Base-by-base conservation (phyloP, 2,888 invertebrate species). In the Tetragnatha montana region DNA sequence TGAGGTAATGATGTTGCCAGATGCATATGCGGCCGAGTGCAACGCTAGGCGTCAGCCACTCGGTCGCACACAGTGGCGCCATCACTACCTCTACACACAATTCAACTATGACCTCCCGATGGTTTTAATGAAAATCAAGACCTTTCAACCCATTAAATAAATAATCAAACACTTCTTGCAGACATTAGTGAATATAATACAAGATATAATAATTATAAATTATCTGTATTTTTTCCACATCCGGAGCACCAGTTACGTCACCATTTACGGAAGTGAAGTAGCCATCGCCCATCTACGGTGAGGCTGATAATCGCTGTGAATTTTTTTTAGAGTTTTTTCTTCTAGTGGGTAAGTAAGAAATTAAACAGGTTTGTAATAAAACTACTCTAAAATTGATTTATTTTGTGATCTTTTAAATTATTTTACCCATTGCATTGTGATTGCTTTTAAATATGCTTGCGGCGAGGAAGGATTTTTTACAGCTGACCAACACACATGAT, bases 221-320 rank as follows among this genome's bases (percentile, higher is more conserved):
- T 86, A 69, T 69, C 69, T 78, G 78, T 74, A 81, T 81, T 81
- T 87, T 81, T 87, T 87, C 75, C 87, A 87, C 75, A 87, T 87
- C 81, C 81, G 88, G 79, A 80, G 73, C 75, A 69, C 79, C 74
- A 79, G 83, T 88, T 88, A 88, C 82, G 87, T 86, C 85, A 90
- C 90, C 90, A 90, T 90, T 90, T 90, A 90, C 90, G 90, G 90
- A 90, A 90, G 90, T 90, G 90, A 88, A 90, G 90, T 86, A 90
- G 90, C 90, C 90, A 90, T 90, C 90, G 90, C 90, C 90, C 90
- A 90, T 90, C 90, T 87, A 83, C 90, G 86, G 85, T 90, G 90
- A 90, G 83, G 87, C 76, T 83, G 89, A 89, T 89, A 74, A 89
- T 89, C 89, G 89, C 71, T 85, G 81, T 85, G 81, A 89, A 74